phyloP scores from a whole-genome alignment of 2,888 invertebrate species.

The Dascillus cervinus region DNA sequence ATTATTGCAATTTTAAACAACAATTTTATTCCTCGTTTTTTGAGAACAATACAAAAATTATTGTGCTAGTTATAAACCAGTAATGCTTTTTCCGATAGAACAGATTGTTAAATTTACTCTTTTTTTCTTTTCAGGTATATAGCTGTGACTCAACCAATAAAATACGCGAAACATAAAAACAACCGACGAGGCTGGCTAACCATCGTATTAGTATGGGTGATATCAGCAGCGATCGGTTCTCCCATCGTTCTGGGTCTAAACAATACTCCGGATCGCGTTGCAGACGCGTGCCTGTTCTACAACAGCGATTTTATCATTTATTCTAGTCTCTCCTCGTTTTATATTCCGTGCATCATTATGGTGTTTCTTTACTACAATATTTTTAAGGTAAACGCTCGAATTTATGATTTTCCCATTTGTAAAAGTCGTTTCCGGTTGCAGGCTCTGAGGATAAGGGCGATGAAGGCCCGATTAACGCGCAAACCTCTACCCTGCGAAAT shows the following conservation, averaged over 20 bases:
- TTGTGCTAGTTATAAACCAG: not conserved
- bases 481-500: conserved; percentile 69
- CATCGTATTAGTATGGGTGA: conserved; percentile 91
- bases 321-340: conserved; percentile 97
- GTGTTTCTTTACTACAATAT: conserved; percentile 95
- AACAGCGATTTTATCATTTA: conserved; percentile 97
- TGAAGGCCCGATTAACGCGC: conserved; percentile 72
- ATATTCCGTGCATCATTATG: conserved; percentile 98
- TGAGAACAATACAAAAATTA: not conserved
- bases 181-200: conserved; percentile 90
- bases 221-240: conserved; percentile 90
- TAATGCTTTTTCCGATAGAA: not conserved
- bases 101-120: not conserved
- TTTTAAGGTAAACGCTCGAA: conserved; percentile 76
- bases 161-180: conserved; percentile 98
- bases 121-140: conserved; percentile 72
- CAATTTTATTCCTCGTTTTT: not conserved
- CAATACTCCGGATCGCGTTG: conserved; percentile 77
- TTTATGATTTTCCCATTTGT: not conserved
- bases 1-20: too few species aligned
- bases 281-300: conserved; percentile 89
- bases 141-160: conserved; percentile 97
- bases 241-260: conserved; percentile 95
- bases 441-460: conserved; percentile 79
- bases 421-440: conserved; percentile 44